Evolutionary conservation across 92 coral and sea anemone species (phyloP), one percentile per base, ranked within the genome.

Genomic region (Diadumene lineata): DNA sequence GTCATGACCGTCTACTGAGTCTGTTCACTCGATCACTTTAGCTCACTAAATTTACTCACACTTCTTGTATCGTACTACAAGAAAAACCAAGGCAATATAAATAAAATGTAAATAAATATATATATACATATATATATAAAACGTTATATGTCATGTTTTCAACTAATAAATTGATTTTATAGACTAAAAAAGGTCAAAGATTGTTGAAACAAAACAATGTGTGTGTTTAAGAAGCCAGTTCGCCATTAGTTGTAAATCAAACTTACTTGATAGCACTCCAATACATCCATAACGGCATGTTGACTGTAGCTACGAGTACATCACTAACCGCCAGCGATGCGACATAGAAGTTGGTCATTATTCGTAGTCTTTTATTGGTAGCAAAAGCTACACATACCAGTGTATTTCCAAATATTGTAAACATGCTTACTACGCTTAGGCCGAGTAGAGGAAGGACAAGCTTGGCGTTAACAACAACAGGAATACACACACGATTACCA

Each of bases 311-410:
- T 11, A 88, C 93, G 30, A 91, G 70, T 25, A 91, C 89, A 44
- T 91, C 97, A 74, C 92, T 87, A 43, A 91, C 75, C 1, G 97
- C 97, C 53, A 91, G 75, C 10, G 97, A 91, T 38, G 89, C 97
- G 28, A 91, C 93, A 68, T 88, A 91, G 56, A 83, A 91, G 75
- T 91, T 91, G 16, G 97, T 91, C 63, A 91, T 56, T 25, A 84
- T 88, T 43, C 97, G 78, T 6, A 91, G 84, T 28, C 78, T 66
- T 69, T 87, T 88, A 93, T 91, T 91, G n/a, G 87, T 88, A 24
- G 89, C 88, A 67, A 91, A 91, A 9, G 97, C 97, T 9, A 82
- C 82, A 44, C 97, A 91, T 4, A 91, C 97, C 56, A 91, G 64
- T 0, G 84, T 89, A 46, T 91, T 91, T 11, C 97, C 97, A 50